Evolutionary conservation across 2,113 vertebrate species (phyloP).

Genomic region (Hypomesus transpacificus): DNA sequence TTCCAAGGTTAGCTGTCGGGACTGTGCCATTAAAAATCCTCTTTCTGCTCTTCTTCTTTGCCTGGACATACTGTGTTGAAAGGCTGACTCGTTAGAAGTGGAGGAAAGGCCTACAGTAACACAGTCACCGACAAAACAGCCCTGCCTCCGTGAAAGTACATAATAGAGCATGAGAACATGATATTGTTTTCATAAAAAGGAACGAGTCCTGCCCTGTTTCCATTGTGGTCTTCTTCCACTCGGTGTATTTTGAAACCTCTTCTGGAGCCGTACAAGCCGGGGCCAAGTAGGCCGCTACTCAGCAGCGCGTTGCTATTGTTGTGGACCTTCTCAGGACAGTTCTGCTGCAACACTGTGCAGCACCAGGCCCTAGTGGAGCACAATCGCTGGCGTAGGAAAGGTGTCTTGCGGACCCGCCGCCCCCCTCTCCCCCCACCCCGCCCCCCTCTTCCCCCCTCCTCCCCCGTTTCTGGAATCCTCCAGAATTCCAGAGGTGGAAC

Average conservation of each 20-base stretch:
- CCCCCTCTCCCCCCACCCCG: background rate
- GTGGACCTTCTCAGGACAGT: conserved; percentile 41
- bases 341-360: conserved; percentile 41
- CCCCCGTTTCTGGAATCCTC: background rate
- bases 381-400: background rate
- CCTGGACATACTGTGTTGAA: background rate
- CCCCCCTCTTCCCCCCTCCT: background rate
- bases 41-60: background rate
- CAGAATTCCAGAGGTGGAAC: conserved; percentile 21
- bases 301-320: conserved; percentile 44
- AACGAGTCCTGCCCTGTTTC: conserved; percentile 22
- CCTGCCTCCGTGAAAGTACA: background rate
- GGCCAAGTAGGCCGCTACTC: conserved; percentile 31
- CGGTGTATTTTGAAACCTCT: conserved; percentile 34
- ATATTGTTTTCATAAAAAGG: conserved; percentile 37
- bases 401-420: background rate
- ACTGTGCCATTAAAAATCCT: too few species aligned
- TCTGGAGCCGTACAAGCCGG: conserved; percentile 19
- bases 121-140: background rate
- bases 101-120: background rate
- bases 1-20: too few species aligned
- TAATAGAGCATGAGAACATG: conserved; percentile 25
- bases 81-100: background rate
- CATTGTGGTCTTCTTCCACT: conserved; percentile 26
- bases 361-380: background rate